These are phyloP conservation scores for Paracanthobrama guichenoti DNA, from an alignment of 2,113 vertebrate species.

Conservation along the genomic window DNA sequence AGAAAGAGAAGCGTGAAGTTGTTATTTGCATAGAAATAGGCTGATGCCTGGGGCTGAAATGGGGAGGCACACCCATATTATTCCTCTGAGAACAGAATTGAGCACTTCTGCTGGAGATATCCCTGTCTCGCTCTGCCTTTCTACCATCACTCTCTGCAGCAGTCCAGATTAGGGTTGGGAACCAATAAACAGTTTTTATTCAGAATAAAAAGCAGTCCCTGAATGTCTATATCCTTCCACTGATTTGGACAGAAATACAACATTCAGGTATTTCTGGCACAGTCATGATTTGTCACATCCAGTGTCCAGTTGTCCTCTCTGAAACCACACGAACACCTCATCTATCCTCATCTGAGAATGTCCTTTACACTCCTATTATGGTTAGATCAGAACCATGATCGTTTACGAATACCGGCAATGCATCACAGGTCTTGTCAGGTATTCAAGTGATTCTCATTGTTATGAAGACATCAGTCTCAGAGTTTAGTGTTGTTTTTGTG, in stretches of 20 bases:
- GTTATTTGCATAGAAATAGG: constrained; percentile 99
- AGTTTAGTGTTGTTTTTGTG: not conserved
- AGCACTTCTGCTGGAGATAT: constrained; percentile 90
- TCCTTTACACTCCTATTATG: not conserved
- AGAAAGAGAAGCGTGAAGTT: constrained; percentile 95
- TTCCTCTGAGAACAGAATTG: constrained; percentile 96
- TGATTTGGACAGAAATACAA: not conserved
- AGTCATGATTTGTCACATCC: not conserved
- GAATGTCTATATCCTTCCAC: not conserved
- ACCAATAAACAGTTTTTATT: not conserved
- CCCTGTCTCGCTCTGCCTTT: constrained; percentile 20
- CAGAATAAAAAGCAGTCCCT: not conserved
- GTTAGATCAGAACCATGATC: not conserved
- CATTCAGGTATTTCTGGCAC: not conserved
- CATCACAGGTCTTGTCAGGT: not conserved
- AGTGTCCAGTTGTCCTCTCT: not conserved
- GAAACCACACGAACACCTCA: not conserved
- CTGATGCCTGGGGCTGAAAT: constrained; percentile 87
- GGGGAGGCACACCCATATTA: constrained; percentile 90
- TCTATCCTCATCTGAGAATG: not conserved
- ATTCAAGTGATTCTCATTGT: not conserved
- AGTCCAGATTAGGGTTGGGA: constrained; percentile 12
- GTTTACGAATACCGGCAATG: not conserved
- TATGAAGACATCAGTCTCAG: not conserved
- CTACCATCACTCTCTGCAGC: constrained; percentile 61